These are phyloP conservation scores for Menura novaehollandiae DNA, from an alignment of 2,113 vertebrate genomes.

Conservation along the genomic window DNA sequence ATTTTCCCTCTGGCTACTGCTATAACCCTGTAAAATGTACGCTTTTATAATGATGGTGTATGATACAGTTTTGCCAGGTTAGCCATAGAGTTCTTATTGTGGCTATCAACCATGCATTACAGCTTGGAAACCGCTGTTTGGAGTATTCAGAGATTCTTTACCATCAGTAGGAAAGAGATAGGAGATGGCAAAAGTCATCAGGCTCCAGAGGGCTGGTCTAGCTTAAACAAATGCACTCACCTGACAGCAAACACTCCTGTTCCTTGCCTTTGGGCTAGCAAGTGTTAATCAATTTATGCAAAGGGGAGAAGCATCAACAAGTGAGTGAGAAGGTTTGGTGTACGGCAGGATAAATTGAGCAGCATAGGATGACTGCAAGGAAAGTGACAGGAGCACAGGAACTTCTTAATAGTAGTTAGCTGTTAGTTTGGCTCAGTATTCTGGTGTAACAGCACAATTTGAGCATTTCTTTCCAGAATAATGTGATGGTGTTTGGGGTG, in stretches of 20 bases:
- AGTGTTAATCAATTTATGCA: background rate
- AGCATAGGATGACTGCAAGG: background rate
- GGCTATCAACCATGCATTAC: rapidly evolving
- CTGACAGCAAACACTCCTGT: background rate
- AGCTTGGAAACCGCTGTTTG: background rate
- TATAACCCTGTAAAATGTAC: background rate
- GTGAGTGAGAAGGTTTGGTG: background rate
- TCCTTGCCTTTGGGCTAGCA: background rate
- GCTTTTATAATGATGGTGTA: background rate
- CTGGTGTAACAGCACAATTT: background rate
- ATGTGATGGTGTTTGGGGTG: background rate
- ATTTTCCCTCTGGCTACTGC: background rate
- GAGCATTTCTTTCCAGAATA: background rate
- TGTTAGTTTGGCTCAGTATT: background rate
- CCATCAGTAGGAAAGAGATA: background rate
- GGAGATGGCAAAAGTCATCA: background rate
- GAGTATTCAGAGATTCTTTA: background rate
- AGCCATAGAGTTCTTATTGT: background rate
- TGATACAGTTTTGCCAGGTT: background rate
- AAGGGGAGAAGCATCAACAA: background rate
- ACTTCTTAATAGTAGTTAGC: background rate
- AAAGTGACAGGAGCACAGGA: background rate
- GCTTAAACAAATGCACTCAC: background rate
- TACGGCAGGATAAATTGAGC: background rate
- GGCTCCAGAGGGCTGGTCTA: background rate